Conservation (phyloP, 2,888 invertebrate species). For the Caenorhabditis sulstoni region DNA sequence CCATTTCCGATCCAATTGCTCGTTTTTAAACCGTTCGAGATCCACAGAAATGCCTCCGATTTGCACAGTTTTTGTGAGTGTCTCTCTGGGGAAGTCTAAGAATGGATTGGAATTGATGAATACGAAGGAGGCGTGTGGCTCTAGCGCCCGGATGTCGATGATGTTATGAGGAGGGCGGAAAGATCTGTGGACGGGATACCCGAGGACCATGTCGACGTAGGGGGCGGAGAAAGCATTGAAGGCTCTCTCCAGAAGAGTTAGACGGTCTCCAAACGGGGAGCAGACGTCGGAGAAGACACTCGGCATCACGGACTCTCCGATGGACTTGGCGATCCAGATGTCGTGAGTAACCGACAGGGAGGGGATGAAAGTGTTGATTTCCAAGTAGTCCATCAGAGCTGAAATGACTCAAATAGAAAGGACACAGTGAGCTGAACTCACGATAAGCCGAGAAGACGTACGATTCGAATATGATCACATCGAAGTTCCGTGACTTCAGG, state of each 20-base stretch:
- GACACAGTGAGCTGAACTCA: slow-evolving; percentile 8
- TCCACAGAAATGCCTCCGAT: slow-evolving; percentile 43
- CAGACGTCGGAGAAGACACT: slow-evolving; percentile 32
- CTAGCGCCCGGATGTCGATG: slow-evolving; percentile 16
- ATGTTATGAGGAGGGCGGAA: slow-evolving; percentile 8
- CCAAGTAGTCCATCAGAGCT: slow-evolving; percentile 33
- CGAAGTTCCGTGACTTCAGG: slow-evolving; percentile 30
- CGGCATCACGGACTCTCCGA: slow-evolving; percentile 36
- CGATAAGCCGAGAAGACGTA: slow-evolving; percentile 30
- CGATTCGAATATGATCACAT: slow-evolving; percentile 40
- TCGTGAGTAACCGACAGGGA: slow-evolving; percentile 14
- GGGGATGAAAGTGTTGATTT: slow-evolving; percentile 31
- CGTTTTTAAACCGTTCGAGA: background rate
- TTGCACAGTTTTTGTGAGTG: slow-evolving; percentile 41
- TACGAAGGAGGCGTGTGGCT: slow-evolving; percentile 7
- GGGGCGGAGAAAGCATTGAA: slow-evolving; percentile 6
- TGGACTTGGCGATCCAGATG: background rate
- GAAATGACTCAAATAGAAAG: too few species aligned
- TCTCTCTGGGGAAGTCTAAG: slow-evolving; percentile 59
- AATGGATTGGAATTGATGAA: slow-evolving; percentile 58
- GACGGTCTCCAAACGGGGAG: too few species aligned
- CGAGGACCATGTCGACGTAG: slow-evolving; percentile 11
- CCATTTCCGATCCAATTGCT: slow-evolving; percentile 21
- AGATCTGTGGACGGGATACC: slow-evolving; percentile 3
- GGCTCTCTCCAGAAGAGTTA: slow-evolving; percentile 21